Conservation (phyloP, 2,888 invertebrate genomes). For the Heliconius ismenius region DNA sequence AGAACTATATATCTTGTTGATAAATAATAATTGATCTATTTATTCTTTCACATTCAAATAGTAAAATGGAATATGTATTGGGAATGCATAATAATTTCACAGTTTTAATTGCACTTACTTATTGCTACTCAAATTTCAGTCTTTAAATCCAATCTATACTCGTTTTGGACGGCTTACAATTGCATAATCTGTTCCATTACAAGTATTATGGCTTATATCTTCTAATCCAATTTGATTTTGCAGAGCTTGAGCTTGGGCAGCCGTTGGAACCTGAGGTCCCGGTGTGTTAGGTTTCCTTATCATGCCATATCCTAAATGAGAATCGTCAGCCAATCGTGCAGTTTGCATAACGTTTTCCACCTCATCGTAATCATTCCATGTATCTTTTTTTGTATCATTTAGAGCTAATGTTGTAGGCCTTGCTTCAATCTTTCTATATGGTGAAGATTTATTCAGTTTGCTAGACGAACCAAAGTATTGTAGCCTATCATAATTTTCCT, state of each 20-base stretch:
- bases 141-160: constrained; percentile 81
- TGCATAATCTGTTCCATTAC: constrained; percentile 90
- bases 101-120: constrained; percentile 35
- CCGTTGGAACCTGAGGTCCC: constrained; percentile 78
- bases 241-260: constrained; percentile 75
- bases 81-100: constrained; percentile 35
- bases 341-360: constrained; percentile 86
- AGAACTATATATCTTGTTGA: not conserved
- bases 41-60: not conserved
- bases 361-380: constrained; percentile 89
- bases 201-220: constrained; percentile 85
- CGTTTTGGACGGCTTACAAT: constrained; percentile 92
- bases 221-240: constrained; percentile 74
- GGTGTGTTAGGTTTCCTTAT: constrained; percentile 85
- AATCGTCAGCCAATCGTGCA: constrained; percentile 89
- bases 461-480: constrained; percentile 91
- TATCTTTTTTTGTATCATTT: constrained; percentile 73
- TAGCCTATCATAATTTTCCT: constrained; percentile 88
- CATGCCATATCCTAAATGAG: constrained; percentile 90
- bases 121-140: constrained; percentile 54
- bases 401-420: constrained; percentile 81
- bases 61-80: constrained; percentile 18
- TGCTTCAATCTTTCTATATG: constrained; percentile 86
- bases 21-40: not conserved
- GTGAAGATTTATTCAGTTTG: constrained; percentile 83